Evolutionary conservation across 2,797 vertebrate genomes (phyloP).

Genomic region (Diglossa cyanea): DNA sequence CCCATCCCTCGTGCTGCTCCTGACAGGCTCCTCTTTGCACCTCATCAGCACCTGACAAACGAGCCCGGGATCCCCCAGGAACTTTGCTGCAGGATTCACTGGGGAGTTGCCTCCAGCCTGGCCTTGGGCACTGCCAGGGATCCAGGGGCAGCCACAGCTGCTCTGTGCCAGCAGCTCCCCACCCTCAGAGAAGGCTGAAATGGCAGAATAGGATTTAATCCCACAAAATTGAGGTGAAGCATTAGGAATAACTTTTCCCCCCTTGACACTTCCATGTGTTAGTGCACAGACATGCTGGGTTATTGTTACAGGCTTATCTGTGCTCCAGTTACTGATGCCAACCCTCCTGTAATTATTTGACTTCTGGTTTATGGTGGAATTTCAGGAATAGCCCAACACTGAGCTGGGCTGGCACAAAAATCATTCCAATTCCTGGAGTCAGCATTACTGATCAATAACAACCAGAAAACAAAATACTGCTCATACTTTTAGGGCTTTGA

Average conservation of each 20-base stretch:
- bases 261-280: not conserved
- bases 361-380: not conserved
- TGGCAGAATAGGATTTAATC: not conserved
- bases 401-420: not conserved
- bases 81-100: not conserved
- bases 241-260: not conserved
- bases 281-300: not conserved
- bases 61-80: not conserved
- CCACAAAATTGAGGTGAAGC: not conserved
- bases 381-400: not conserved
- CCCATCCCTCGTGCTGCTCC: slow-evolving; percentile 12
- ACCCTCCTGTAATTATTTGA: not conserved
- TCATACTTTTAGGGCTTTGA: not conserved
- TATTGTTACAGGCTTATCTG: not conserved
- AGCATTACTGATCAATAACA: not conserved
- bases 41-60: not conserved
- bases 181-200: not conserved
- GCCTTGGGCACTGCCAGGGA: not conserved
- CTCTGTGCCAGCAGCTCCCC: not conserved
- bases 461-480: not conserved
- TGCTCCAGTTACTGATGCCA: not conserved
- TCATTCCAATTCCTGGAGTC: not conserved
- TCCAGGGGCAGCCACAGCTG: not conserved
- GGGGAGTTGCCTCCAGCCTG: not conserved
- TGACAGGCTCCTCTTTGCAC: slow-evolving; percentile 57